Conservation (phyloP, 2,888 invertebrate species). For the Lordiphosa fenestrarum region DNA sequence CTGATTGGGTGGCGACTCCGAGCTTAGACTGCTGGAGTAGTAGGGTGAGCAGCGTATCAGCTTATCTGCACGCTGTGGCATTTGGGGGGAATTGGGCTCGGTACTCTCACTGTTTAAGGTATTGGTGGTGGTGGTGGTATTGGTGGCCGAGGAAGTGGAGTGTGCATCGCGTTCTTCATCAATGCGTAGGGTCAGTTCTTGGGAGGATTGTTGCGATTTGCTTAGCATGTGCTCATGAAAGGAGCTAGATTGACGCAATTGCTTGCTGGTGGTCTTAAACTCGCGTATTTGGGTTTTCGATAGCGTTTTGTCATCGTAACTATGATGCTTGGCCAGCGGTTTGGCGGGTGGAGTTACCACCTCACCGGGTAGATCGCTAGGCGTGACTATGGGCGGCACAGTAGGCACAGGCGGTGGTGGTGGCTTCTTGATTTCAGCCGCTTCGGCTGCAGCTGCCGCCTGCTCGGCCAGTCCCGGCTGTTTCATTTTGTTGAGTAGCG, state of each 20-base stretch:
- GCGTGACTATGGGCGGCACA: conserved; percentile 77
- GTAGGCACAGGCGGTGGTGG: conserved; percentile 77
- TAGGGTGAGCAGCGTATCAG: conserved; percentile 87
- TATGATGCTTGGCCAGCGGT: conserved; percentile 84
- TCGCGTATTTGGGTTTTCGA: conserved; percentile 85
- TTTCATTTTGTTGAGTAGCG: conserved; percentile 75
- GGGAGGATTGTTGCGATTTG: conserved; percentile 80
- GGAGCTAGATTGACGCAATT: conserved; percentile 84
- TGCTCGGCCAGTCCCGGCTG: conserved; percentile 70
- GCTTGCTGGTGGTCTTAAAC: conserved; percentile 83
- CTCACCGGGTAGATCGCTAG: conserved; percentile 67
- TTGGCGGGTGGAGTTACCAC: conserved; percentile 81
- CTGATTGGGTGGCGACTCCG: conserved; percentile 86
- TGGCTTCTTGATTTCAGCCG: conserved; percentile 47
- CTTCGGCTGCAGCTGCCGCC: conserved; percentile 71
- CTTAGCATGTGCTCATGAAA: conserved; percentile 84
- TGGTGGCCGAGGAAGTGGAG: conserved; percentile 77
- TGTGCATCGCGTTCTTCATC: conserved; percentile 81
- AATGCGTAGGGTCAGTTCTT: conserved; percentile 79
- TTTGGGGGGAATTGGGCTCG: conserved; percentile 78
- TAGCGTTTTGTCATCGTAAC: conserved; percentile 84
- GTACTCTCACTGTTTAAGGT: conserved; percentile 81
- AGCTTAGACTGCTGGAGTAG: conserved; percentile 88
- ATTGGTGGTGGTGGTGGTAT: conserved; percentile 80
- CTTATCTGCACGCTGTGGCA: conserved; percentile 80